These are phyloP conservation scores for Conus canariensis DNA, from an alignment of 2,888 invertebrate genomes.

Conservation along the genomic window DNA sequence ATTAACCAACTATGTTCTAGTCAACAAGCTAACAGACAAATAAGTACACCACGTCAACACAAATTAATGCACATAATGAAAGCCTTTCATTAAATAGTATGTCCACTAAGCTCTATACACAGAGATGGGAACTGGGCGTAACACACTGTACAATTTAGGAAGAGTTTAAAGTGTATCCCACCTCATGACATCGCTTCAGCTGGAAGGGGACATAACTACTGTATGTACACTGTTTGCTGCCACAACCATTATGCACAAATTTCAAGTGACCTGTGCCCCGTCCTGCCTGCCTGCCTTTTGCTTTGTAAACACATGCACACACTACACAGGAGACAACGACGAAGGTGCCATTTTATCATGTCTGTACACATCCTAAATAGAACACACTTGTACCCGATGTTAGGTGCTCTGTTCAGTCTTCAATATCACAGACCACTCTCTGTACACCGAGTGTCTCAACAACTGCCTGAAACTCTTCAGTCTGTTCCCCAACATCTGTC, in stretches of 20 bases:
- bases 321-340: neutral
- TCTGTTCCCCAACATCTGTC: neutral
- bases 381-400: neutral
- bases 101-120: too few relatives aligned
- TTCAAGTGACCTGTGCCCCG: neutral
- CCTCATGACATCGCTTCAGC: neutral
- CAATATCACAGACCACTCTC: neutral
- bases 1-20: too few relatives aligned
- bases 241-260: slow-evolving; percentile 15
- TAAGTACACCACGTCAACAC: too few relatives aligned
- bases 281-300: neutral
- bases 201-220: neutral
- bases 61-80: too few relatives aligned
- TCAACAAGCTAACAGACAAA: too few relatives aligned
- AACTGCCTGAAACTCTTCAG: neutral
- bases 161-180: too few relatives aligned
- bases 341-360: neutral
- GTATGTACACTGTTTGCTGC: slow-evolving; percentile 35
- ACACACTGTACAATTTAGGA: too few relatives aligned
- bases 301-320: neutral
- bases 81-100: too few relatives aligned
- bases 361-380: neutral
- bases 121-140: too few relatives aligned
- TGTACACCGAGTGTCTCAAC: neutral
- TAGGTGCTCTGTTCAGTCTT: neutral